These are phyloP conservation scores for Leptinotarsa peninsularis DNA, from an alignment of 2,888 invertebrate species.

Conservation along the genomic window DNA sequence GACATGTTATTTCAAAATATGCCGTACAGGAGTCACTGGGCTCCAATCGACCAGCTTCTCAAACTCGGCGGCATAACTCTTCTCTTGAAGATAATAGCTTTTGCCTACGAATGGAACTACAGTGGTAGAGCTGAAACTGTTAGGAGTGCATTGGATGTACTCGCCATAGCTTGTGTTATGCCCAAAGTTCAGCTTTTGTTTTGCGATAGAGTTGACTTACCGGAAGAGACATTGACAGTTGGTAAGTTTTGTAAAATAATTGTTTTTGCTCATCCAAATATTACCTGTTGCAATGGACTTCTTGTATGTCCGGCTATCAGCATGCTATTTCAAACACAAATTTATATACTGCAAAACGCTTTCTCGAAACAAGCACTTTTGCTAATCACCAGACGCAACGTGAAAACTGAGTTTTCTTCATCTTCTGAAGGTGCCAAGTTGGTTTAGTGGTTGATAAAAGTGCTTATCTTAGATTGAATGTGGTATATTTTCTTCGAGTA, in stretches of 20 bases:
- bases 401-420: too few species aligned
- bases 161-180: slow-evolving; percentile 90
- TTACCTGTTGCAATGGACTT: too few species aligned
- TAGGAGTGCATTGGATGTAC: slow-evolving; percentile 84
- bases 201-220: slow-evolving; percentile 81
- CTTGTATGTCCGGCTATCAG: too few species aligned
- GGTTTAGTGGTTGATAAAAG: too few species aligned
- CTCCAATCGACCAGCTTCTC: slow-evolving; percentile 88
- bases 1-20: slow-evolving; percentile 82
- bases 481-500: too few species aligned
- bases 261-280: too few species aligned
- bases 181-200: slow-evolving; percentile 82
- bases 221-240: slow-evolving; percentile 82
- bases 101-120: slow-evolving; percentile 93
- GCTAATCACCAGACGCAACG: too few species aligned
- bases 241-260: slow-evolving; percentile 59
- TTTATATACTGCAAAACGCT: too few species aligned
- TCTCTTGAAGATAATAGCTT: slow-evolving; percentile 86
- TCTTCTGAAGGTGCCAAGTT: too few species aligned
- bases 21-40: slow-evolving; percentile 84
- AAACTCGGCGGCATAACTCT: slow-evolving; percentile 86
- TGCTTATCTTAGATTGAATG: too few species aligned
- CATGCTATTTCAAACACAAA: too few species aligned
- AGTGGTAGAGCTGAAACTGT: slow-evolving; percentile 88
- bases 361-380: too few species aligned